Percentiles rank a stretch among this genome's conserved stretches.
These are phyloP conservation scores for Orchestes rusci DNA, from an alignment of 2,888 invertebrate genomes.

Conservation along the genomic window DNA sequence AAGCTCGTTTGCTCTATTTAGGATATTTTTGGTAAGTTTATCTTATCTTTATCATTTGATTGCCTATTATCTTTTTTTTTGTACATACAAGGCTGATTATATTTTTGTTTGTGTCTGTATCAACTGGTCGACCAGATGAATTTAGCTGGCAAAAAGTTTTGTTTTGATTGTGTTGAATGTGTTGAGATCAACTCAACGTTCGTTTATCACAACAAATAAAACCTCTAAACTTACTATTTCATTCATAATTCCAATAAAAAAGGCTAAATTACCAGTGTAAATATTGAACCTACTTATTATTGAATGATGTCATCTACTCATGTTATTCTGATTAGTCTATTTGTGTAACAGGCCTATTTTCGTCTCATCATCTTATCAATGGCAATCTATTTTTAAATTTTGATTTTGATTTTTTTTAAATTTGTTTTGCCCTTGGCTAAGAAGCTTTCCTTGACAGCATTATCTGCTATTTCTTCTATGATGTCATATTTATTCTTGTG, in stretches of 20 bases:
- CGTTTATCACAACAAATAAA: not conserved
- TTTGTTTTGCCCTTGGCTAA: not conserved
- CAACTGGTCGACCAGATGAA: no score
- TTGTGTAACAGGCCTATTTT: constrained; percentile 7
- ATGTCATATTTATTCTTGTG: constrained; percentile 1
- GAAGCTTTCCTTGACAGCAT: no score
- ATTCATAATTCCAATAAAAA: no score
- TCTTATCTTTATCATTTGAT: constrained; percentile 27
- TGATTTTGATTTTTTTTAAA: not conserved
- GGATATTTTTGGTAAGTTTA: constrained; percentile 34
- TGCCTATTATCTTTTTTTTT: no score
- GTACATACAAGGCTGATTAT: no score
- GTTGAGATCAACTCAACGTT: not conserved
- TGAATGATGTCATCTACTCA: constrained; percentile 20
- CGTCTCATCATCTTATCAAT: not conserved
- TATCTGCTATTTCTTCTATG: not conserved
- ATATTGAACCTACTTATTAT: constrained; percentile 9
- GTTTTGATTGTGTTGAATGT: constrained; percentile 1
- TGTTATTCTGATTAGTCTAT: constrained; percentile 16
- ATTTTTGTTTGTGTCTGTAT: no score
- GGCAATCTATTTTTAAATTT: no score
- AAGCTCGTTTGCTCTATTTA: constrained; percentile 35
- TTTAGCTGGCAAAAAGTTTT: no score
- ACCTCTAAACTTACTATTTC: not conserved
- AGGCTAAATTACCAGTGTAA: constrained; percentile 8